Conservation (phyloP, 2,888 invertebrate genomes). For the Matsumyia berberina region DNA sequence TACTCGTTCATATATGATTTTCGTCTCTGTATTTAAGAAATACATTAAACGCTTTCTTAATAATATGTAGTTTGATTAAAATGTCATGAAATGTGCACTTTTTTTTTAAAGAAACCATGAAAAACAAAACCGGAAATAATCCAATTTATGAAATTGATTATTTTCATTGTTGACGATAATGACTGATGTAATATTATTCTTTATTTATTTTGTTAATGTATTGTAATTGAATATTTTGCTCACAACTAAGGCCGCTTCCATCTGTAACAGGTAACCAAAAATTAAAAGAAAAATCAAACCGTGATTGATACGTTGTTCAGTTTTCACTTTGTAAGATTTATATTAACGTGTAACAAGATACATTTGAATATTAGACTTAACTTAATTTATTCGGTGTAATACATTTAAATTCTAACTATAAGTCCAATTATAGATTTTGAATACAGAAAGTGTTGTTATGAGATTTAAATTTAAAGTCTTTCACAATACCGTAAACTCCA, state of each 20-base stretch:
- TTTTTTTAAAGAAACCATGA: too few species aligned
- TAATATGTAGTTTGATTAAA: slow-evolving; percentile 33
- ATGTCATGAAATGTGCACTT: slow-evolving; percentile 26
- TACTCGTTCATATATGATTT: slow-evolving; percentile 30
- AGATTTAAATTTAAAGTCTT: slow-evolving; percentile 31
- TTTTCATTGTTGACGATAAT: slow-evolving; percentile 53
- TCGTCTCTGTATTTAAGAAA: slow-evolving; percentile 45
- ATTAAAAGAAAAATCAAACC: neutral
- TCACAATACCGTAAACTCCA: slow-evolving; percentile 55
- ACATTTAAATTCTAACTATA: slow-evolving; percentile 46
- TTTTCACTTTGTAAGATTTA: slow-evolving; percentile 34
- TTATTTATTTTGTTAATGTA: slow-evolving; percentile 44
- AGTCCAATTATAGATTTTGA: slow-evolving; percentile 62
- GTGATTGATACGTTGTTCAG: slow-evolving; percentile 24
- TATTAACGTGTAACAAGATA: slow-evolving; percentile 21
- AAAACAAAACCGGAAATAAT: slow-evolving; percentile 34
- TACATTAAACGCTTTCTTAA: slow-evolving; percentile 26
- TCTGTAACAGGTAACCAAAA: slow-evolving; percentile 13
- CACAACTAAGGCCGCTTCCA: slow-evolving; percentile 31
- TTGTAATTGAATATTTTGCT: slow-evolving; percentile 46
- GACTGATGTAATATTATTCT: slow-evolving; percentile 66
- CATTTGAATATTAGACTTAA: slow-evolving; percentile 18
- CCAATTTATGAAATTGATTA: slow-evolving; percentile 31
- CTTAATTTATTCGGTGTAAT: slow-evolving; percentile 30
- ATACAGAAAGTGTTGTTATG: slow-evolving; percentile 53